Evolutionary conservation across 2,888 invertebrate genomes (phyloP), one percentile per base, ranked within the genome.

Genomic region (Heteromyza rotundicornis): DNA sequence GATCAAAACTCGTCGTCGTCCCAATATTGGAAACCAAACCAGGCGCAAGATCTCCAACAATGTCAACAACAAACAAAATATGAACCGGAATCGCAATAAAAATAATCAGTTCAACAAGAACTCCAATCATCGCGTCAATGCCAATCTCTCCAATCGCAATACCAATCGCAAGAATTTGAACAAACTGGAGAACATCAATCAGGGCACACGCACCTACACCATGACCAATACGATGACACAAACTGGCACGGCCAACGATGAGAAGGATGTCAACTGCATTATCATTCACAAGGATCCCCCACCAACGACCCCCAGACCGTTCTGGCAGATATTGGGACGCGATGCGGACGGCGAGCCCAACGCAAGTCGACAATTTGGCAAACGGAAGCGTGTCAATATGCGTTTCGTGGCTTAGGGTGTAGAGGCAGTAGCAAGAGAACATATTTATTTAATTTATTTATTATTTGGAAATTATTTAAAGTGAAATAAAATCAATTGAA

Each of bases 301-400:
- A 10, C 57, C 56, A 49, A 23, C 57, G 1, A 76, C 79, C 2
- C 57, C 62, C 14, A 78, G 80, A 54, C 80, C 79, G 32, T 79
- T 80, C 71, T 79, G 80, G 80, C 74, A 75, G 49, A 64, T 79
- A 2, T 64, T 79, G 24, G 76, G 77, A 2, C 75, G 77, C 2
- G 69, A 63, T 16, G 73, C 69, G 1, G 27, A 50, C n/a, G 52
- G 36, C 19, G 68, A 63, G 20, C 24, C 63, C 0, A 64, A 62
- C 5, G 62, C 61, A n/a, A 47, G 65, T 14, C 3, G 20, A 5
- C 69, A 68, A 0, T 79, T 72, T 49, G 80, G 79, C 1, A 66
- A 62, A 10, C 72, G 80, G 55, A 80, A 79, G 59, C 80, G 79
- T 32, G 60, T 72, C 20, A 73, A 70, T 55, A 60, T 75, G 10